phyloP scores from a whole-genome alignment of 1,140 invertebrate species.

The Lutraria rhynchaena region DNA sequence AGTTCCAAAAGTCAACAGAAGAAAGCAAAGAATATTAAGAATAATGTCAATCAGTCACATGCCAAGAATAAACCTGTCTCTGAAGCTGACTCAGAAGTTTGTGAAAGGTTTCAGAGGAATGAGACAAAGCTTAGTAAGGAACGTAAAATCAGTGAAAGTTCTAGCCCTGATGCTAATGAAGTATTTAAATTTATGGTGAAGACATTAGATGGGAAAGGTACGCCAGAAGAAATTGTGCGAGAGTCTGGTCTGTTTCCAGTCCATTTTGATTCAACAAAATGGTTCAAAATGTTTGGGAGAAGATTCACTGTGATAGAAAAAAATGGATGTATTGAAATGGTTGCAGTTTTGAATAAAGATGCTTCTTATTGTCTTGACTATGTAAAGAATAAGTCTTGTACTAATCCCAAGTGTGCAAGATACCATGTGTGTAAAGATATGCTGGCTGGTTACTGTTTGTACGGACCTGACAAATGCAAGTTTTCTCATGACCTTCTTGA shows the following conservation, averaged over 20 bases:
- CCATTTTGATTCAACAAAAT: constrained; percentile 1
- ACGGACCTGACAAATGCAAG: constrained; percentile 28
- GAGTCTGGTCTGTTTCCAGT: constrained; percentile 32
- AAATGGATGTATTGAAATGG: constrained; percentile 4
- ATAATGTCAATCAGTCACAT: background rate
- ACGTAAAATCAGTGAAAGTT: background rate
- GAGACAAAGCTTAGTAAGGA: background rate
- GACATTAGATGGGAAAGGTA: constrained; percentile 18
- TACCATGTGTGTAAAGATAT: constrained; percentile 52
- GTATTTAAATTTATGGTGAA: constrained; percentile 45
- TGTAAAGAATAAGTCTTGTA: constrained; percentile 7
- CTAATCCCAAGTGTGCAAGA: constrained; percentile 20
- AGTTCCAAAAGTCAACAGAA: too few species aligned
- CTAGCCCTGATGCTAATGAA: constrained; percentile 27
- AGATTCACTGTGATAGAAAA: constrained; percentile 33
- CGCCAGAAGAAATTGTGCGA: constrained; percentile 34
- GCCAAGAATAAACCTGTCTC: too few species aligned
- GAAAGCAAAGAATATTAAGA: background rate
- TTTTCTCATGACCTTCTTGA: constrained; percentile 38
- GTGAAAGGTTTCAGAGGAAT: background rate
- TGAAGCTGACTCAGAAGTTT: background rate
- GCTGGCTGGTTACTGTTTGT: constrained; percentile 15
- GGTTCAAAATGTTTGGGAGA: constrained; percentile 23
- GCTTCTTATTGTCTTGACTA: constrained; percentile 38
- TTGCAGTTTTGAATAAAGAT: constrained; percentile 17